Base-by-base conservation (phyloP, 92 coral and sea anemone species). In the Isaurus tuberculatus region DNA sequence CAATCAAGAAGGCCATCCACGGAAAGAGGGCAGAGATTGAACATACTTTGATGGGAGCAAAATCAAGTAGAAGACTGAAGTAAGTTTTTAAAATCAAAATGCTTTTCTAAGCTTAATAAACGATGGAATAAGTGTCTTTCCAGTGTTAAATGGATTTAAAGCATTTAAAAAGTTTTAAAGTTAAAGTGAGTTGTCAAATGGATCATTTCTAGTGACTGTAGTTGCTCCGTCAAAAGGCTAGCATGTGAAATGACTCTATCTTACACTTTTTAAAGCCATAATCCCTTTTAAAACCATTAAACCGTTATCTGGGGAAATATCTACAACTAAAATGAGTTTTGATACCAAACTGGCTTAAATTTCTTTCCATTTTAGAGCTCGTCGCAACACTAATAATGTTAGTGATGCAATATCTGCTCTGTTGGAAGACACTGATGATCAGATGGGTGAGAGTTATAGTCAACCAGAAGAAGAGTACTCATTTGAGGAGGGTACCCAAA, bases 61-160 rank as follows among this genome's bases (percentile, higher is more conserved):
- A 97, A 83, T 97, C 99, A 87, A 97, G 99, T 86, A 90, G 92
- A 61, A 94, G 99, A 64, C 86, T 97, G 26, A 94, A 94, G 98
- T 97, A 73, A 81, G 94, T 58, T 60, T n/a, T 8, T 15, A 16
- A 17, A 2, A 10, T 14, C 27, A 4, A n/a, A 53, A 17, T 15
- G 2, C 23, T 55, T n/a, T 22, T 19, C 19, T 5, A 8, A 55
- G 63, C 23, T 4, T 1, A 8, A 55, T 19, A 55, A 22, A 55
- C 26, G 8, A 20, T 19, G 3, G 17, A 48, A 16, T 2, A 11
- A 15, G 58, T 49, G 2, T 9, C n/a, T 49, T 49, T 15, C 20
- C 58, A 0, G 5, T 11, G 46, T 19, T 14, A 1, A 49, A 11
- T 0, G 20, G 22, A 40, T 13, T 36, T 36, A 3, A 36, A 36